Evolutionary conservation across 2,888 invertebrate species (phyloP).

Genomic region (Drosophila dives): DNA sequence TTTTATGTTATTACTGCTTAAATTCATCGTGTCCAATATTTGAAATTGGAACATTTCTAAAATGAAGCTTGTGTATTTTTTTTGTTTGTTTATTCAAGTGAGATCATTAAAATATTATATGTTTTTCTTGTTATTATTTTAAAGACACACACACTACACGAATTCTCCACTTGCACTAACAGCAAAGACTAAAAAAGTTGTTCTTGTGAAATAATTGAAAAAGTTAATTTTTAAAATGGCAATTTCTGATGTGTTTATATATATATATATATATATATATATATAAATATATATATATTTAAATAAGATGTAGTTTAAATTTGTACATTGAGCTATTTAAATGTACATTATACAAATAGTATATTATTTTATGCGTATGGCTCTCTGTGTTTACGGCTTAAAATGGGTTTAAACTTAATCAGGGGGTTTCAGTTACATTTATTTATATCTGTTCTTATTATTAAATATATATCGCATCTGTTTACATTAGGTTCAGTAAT

Average conservation of each 20-base stretch:
- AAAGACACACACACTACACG: constrained; percentile 40
- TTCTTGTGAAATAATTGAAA: constrained; percentile 44
- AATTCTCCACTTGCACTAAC: constrained; percentile 54
- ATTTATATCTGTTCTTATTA: constrained; percentile 34
- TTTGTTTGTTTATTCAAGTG: constrained; percentile 55
- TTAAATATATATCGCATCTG: constrained; percentile 50
- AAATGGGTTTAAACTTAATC: constrained; percentile 36
- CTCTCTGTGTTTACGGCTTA: constrained; percentile 35
- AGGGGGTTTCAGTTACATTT: constrained; percentile 31
- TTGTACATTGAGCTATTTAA: constrained; percentile 36
- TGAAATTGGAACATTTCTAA: background rate
- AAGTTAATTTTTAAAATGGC: constrained; percentile 51
- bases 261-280: constrained; percentile 2
- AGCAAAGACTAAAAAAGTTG: constrained; percentile 55
- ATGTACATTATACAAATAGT: constrained; percentile 25
- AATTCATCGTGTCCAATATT: constrained; percentile 12
- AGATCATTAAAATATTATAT: constrained; percentile 66
- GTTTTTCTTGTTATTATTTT: constrained; percentile 30
- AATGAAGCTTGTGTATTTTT: constrained; percentile 30
- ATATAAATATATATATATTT: constrained; percentile 8
- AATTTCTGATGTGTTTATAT: constrained; percentile 24
- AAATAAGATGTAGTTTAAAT: constrained; percentile 18
- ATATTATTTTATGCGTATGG: constrained; percentile 36
- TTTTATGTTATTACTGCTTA: constrained; percentile 37
- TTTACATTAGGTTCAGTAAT: constrained; percentile 27